A percentile compares a stretch with the other conserved stretches of the same genome.
These are phyloP conservation scores for Gari tellinella DNA, from an alignment of 2,888 invertebrate species.

Conservation along the genomic window DNA sequence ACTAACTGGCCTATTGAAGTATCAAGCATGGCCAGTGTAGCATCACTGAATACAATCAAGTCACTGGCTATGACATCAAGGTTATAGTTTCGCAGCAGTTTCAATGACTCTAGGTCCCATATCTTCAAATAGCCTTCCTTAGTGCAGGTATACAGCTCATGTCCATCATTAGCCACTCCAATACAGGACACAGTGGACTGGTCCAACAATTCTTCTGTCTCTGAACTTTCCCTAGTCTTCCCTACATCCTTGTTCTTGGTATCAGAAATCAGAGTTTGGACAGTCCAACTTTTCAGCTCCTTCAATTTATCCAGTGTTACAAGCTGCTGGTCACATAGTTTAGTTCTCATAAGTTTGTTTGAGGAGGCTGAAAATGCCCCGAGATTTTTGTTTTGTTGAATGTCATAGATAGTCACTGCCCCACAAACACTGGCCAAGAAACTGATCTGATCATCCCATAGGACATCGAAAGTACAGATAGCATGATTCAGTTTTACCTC, in stretches of 20 bases:
- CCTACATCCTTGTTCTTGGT: constrained; percentile 2
- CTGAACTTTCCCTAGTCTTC: not conserved
- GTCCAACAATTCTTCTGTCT: constrained; percentile 15
- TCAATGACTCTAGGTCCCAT: constrained; percentile 50
- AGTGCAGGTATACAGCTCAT: constrained; percentile 54
- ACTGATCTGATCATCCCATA: constrained; percentile 62
- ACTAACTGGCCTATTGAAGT: constrained; percentile 42
- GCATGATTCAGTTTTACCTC: constrained; percentile 45
- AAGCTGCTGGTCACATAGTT: constrained; percentile 46
- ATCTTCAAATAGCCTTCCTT: constrained; percentile 50
- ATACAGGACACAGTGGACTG: constrained; percentile 48
- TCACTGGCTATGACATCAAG: constrained; percentile 52
- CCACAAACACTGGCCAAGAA: constrained; percentile 64
- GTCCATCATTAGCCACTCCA: constrained; percentile 43
- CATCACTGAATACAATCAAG: constrained; percentile 44
- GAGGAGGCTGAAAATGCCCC: constrained; percentile 60
- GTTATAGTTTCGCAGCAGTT: constrained; percentile 41
- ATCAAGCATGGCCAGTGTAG: constrained; percentile 58
- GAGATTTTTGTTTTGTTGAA: constrained; percentile 37
- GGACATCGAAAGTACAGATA: constrained; percentile 52
- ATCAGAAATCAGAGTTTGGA: constrained; percentile 46
- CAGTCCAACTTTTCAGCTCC: constrained; percentile 63
- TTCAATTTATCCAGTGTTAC: constrained; percentile 52
- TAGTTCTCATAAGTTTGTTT: constrained; percentile 31
- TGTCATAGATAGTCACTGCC: constrained; percentile 59